Evolutionary conservation across 2,888 invertebrate genomes (phyloP), one percentile per base, ranked within the genome.

Genomic region (Phyto melanocephala): DNA sequence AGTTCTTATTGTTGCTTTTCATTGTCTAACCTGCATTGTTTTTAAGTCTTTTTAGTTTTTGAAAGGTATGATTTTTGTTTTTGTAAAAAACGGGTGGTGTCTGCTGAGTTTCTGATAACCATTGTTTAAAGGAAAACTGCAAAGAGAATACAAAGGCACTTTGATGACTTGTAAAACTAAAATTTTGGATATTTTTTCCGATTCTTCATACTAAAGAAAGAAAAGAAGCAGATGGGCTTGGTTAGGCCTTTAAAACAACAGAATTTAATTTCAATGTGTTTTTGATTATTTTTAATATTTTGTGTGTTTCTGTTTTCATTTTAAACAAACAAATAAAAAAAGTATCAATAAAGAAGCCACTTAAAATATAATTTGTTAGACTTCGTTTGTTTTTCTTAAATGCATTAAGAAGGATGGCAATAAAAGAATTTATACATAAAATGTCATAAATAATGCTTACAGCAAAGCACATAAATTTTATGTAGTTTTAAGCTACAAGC

Each of bases 311-410:
- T 37, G 7, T 42, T 65, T 10, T 17, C 24, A 10, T 11, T 45
- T 11, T 7, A 47, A 15, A 17, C 10, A 17, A 45, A 40, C 2
- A 52, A 11, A 28, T 2, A 24, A 56, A 42, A 40, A 6, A 3
- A 67, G 20, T 24, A 60, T 52, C 42, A 62, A 62, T 28, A 60
- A 74, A 45, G 28, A 8, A 67, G n/a, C 62, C 63, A 82, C 74
- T 75, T 78, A 70, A 75, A 77, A 75, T 60, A 71, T 79, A 82
- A 77, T 77, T 81, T 81, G 77, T 72, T 72, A 1, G 67, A 72
- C 60, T 52, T n/a, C n/a, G n/a, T n/a, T n/a, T n/a, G n/a, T n/a
- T n/a, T n/a, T n/a, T n/a, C n/a, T n/a, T n/a, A n/a, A 33, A 40
- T 28, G 33, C 2, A 20, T 0, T 11, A 37, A 28, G 4, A 28